Evolutionary conservation across 2,888 invertebrate species (phyloP), one percentile per base, ranked within the genome.

Genomic region (Tetramorium bicarinatum): DNA sequence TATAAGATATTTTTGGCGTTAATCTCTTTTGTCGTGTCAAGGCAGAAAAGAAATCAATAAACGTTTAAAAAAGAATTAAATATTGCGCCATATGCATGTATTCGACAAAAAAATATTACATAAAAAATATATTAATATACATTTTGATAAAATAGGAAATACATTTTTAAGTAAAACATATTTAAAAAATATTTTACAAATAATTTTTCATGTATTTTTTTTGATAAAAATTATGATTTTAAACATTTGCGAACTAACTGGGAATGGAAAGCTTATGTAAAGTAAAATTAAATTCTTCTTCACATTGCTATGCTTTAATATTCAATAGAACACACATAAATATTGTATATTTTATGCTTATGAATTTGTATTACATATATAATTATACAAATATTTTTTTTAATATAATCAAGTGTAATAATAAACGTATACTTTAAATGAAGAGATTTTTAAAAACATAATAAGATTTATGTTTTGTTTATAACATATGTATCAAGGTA

Each of bases 221-320:
- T 44, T 44, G 7, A 18, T 47, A 47, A 66, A 44, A 66, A 4
- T 21, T 41, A 44, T 25, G 15, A 66, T 47, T 44, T 44, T 25
- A 44, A 66, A 25, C 0, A 47, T 47, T 66, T 44, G 44, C 25
- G n/a, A 34, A 34, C 2, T 9, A 66, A 47, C 44, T 41, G 25
- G 3, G 21, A 41, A 41, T 38, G 47, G 25, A 21, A 25, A 18
- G 4, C 25, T 47, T 47, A 9, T 66, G 18, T 44, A 47, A 44
- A 64, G 11, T 25, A 25, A 66, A 66, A 47, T 66, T 47, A 66
- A 41, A 66, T 66, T 64, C 8, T 47, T 25, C 47, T 25, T 66
- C 7, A 44, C 21, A 66, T 25, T 47, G 3, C 9, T 2, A 44
- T 25, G 25, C 44, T 25, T 66, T 18, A 44, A 25, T 47, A 66